Base-by-base conservation (phyloP, 2,888 invertebrate species). In the Slavum lentiscoides region DNA sequence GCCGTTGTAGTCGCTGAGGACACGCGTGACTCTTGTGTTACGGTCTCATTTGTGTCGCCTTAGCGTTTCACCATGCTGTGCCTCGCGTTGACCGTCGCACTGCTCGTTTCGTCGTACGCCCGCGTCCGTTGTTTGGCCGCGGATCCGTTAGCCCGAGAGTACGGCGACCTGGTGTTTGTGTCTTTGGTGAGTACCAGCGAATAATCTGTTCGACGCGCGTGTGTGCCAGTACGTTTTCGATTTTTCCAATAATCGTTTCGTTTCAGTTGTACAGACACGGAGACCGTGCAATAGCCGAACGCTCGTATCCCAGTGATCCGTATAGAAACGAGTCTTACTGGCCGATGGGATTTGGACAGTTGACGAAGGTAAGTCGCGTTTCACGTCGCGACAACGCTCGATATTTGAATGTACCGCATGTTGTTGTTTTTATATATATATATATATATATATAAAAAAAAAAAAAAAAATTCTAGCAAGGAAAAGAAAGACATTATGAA, bases 271-370 rank as follows among this genome's bases (percentile, higher is more conserved):
- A 88, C 86, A 89, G 97, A 82, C 97, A 97, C 88, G 97, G 97
- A 13, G 96, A 96, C 86, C 89, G 97, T 83, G 72, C 82, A 0
- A 94, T 94, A 68, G 95, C 95, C 0, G 88, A 93, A 1, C 87
- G 89, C n/a, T 89, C 91, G 0, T 97, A 94, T 86, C 93, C 94
- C 0, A 93, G 88, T 19, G 96, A 97, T 87, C 94, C 94, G 0
- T 93, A 93, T 87, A 87, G 87, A 49, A 90, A 93, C 85, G 89
- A 89, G 83, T 90, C 91, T 5, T 87, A 88, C 62, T 97, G 96
- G 96, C 93, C 94, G 0, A 92, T 91, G 19, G 93, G 92, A 83
- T 95, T 92, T 88, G 96, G 95, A 2, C 93, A 97, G 85, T 87
- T 97, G 19, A 96, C 96, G 0, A 93, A 93, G 87, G 94, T 93